A percentile compares a stretch with the other conserved stretches of the same genome.
These are phyloP conservation scores for Sphaerophoria rueppellii DNA, from an alignment of 2,888 invertebrate genomes.

Conservation along the genomic window DNA sequence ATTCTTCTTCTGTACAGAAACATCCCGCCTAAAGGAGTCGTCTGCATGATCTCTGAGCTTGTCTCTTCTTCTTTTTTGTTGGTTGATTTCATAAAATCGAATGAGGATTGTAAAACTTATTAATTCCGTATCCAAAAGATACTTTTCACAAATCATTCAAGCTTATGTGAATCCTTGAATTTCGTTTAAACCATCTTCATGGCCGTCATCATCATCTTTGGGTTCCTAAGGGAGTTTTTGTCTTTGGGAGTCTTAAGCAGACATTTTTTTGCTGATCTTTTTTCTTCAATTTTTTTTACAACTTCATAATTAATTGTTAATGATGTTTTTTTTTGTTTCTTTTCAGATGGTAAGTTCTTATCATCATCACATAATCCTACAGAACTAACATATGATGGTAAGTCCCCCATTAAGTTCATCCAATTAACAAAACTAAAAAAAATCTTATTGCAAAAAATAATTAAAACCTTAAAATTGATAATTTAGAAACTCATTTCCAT, in stretches of 20 bases:
- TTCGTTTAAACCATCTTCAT: neutral
- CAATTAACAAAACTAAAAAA: conserved; percentile 69
- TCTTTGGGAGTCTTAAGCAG: conserved; percentile 6
- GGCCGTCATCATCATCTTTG: conserved; percentile 9
- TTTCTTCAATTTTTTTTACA: conserved; percentile 35
- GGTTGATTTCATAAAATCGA: conserved; percentile 20
- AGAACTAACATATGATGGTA: conserved; percentile 83
- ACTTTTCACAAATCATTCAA: conserved; percentile 71
- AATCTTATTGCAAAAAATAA: conserved; percentile 20
- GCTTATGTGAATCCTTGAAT: conserved; percentile 48
- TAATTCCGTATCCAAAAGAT: conserved; percentile 70
- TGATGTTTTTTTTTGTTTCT: conserved; percentile 74
- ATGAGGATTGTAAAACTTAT: conserved; percentile 69
- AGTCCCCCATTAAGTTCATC: conserved; percentile 77
- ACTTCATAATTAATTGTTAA: conserved; percentile 77
- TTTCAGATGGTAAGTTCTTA: conserved; percentile 83
- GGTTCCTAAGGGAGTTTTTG: neutral
- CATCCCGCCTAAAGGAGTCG: conserved; percentile 31
- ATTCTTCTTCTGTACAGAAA: conserved; percentile 26
- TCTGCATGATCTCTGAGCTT: conserved; percentile 27
- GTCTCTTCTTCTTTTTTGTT: conserved; percentile 21
- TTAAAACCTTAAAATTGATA: conserved; percentile 38
- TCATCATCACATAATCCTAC: conserved; percentile 82
- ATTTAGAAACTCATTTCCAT: conserved; percentile 59
- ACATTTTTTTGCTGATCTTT: neutral